Evolutionary conservation across 2,888 invertebrate species (phyloP).

Genomic region (Mesorhabditis sp.): DNA sequence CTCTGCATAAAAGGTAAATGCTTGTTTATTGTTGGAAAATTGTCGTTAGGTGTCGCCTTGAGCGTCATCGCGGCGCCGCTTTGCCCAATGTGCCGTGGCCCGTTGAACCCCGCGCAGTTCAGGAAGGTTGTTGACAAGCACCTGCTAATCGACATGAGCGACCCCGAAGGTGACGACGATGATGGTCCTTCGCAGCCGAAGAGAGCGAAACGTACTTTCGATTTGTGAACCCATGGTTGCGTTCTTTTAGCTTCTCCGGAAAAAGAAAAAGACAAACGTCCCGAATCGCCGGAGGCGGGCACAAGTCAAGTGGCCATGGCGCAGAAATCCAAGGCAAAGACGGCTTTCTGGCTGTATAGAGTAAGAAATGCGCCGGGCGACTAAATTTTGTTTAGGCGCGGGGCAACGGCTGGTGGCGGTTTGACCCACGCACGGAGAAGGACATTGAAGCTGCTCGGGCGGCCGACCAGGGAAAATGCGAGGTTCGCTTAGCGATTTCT

Average conservation of each 20-base stretch:
- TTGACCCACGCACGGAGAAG: slow-evolving; percentile 35
- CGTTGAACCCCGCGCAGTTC: slow-evolving; percentile 22
- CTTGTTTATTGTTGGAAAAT: neutral
- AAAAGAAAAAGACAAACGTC: neutral
- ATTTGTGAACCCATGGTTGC: neutral
- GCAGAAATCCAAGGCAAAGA: neutral
- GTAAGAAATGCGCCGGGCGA: neutral
- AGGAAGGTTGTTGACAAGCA: slow-evolving; percentile 15
- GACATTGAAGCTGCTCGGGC: slow-evolving; percentile 26
- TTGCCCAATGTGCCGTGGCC: slow-evolving; percentile 37
- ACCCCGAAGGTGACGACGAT: slow-evolving; percentile 10
- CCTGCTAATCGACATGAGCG: slow-evolving; percentile 13
- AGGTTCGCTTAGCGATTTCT: no score
- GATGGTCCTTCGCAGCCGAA: slow-evolving; percentile 5
- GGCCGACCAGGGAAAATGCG: no score
- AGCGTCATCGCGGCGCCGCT: slow-evolving; percentile 12
- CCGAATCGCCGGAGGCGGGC: neutral
- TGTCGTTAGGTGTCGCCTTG: slow-evolving; percentile 16
- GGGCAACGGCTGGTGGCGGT: slow-evolving; percentile 41
- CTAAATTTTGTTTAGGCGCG: slow-evolving; percentile 16
- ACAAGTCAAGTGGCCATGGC: neutral
- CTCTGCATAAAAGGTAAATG: slow-evolving; percentile 40
- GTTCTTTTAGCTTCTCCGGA: neutral
- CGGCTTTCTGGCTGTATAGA: neutral
- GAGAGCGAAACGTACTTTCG: neutral